Evolutionary conservation across 1,140 invertebrate species (phyloP).

Genomic region (Psix sp.): DNA sequence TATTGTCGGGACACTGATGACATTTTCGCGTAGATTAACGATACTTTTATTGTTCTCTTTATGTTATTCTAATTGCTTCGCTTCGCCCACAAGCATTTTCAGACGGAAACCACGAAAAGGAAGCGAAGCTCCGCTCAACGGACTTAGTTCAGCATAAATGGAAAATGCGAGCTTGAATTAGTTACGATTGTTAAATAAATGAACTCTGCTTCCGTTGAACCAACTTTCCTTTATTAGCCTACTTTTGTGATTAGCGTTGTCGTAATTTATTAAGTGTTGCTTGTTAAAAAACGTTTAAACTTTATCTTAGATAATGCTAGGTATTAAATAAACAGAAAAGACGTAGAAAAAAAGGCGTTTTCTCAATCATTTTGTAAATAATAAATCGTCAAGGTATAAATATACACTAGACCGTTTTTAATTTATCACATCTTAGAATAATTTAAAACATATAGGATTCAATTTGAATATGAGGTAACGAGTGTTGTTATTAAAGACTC

Average conservation of each 20-base stretch:
- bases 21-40: constrained; percentile 64
- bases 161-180: constrained; percentile 40
- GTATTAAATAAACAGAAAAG: constrained; percentile 11
- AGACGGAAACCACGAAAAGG: constrained; percentile 54
- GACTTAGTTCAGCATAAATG: constrained; percentile 18
- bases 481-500: constrained; percentile 11
- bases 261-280: background rate
- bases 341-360: constrained; percentile 2
- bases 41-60: constrained; percentile 68
- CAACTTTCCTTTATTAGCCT: constrained; percentile 38
- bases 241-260: constrained; percentile 24
- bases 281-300: constrained; percentile 9
- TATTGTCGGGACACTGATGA: constrained; percentile 61
- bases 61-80: constrained; percentile 65
- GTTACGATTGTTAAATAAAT: constrained; percentile 53
- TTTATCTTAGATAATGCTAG: constrained; percentile 3
- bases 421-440: background rate
- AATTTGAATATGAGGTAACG: background rate
- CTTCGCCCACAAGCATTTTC: constrained; percentile 60
- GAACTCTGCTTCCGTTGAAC: constrained; percentile 39
- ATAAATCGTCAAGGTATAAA: too few species aligned
- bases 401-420: background rate
- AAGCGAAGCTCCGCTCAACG: constrained; percentile 44
- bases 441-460: constrained; percentile 4
- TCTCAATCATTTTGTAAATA: constrained; percentile 2